Evolutionary conservation across 2,797 vertebrate genomes (phyloP), one percentile per base, ranked within the genome.

Genomic region (Balearica regulorum): DNA sequence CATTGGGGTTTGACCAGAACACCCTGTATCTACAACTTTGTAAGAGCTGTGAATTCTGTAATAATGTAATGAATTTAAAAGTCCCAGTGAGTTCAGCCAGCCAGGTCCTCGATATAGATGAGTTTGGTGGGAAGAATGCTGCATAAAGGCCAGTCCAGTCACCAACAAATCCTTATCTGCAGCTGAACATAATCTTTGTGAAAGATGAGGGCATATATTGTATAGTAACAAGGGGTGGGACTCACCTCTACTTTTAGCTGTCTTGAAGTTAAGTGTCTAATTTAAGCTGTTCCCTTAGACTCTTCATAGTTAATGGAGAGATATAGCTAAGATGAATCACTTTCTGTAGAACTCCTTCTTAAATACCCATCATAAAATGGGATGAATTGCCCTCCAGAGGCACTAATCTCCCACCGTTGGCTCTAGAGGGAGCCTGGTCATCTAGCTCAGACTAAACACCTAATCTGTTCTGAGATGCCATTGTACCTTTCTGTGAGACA

Each of bases 251-350:
- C 33, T 57, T 83, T 53, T 54, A 79, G 5, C 58, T 89, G 16
- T 51, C 65, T 80, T 2, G 1, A 91, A 87, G 26, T 58, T 88
- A 64, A 88, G 33, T 81, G 66, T 89, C 48, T 70, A 69, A 49
- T 77, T 94, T 75, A 79, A 94, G 29, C 21, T 84, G 24, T 84
- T 92, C 29, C 70, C 21, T 87, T 72, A 54, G n/a, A 76, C 26
- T 79, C 13, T 61, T 33, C 33, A 31, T 46, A 61, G 41, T 53
- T 94, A 90, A 93, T 49, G 35, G 11, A 69, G 41, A 90, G 11
- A 57, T 65, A 39, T 1, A 53, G 25, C 19, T 61, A 61, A 84
- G 28, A 89, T 2, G 0, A 65, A 87, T 71, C 3, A 0, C 18
- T 65, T 87, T 65, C 44, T 82, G 25, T 82, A 82, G 54, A 51